These are phyloP conservation scores for Chlorospingus flavigularis DNA, from an alignment of 2,797 vertebrate species.

Conservation along the genomic window DNA sequence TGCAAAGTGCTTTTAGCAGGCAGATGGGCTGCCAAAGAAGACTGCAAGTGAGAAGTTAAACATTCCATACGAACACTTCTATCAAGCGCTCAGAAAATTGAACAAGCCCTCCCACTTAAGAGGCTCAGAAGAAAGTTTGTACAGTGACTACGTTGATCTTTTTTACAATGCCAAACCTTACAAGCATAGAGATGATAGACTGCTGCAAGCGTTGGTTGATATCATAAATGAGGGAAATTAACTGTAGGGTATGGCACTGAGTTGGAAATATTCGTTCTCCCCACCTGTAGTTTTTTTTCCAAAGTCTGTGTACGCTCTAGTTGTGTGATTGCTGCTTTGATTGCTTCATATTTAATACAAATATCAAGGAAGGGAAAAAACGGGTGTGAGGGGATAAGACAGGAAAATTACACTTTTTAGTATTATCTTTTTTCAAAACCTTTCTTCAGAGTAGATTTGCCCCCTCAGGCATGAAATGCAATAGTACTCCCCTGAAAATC, in stretches of 20 bases:
- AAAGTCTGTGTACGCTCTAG: slow-evolving; percentile 45
- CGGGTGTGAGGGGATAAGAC: not conserved
- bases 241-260: not conserved
- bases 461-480: slow-evolving; percentile 32
- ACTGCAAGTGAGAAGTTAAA: slow-evolving; percentile 44
- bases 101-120: slow-evolving; percentile 80
- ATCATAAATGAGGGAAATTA: slow-evolving; percentile 85
- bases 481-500: not conserved
- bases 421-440: slow-evolving; percentile 24
- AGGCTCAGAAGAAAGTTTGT: slow-evolving; percentile 82
- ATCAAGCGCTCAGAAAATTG: slow-evolving; percentile 87
- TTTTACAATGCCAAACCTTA: slow-evolving; percentile 91
- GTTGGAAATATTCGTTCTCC: slow-evolving; percentile 67
- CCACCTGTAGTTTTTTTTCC: slow-evolving; percentile 44
- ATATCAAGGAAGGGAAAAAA: slow-evolving; percentile 29
- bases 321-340: slow-evolving; percentile 63
- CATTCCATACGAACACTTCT: slow-evolving; percentile 83
- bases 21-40: slow-evolving; percentile 71
- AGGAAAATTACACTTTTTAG: not conserved
- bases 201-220: slow-evolving; percentile 90
- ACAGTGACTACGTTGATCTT: slow-evolving; percentile 88
- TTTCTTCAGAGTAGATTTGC: slow-evolving; percentile 36
- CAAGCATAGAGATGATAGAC: slow-evolving; percentile 90
- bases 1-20: slow-evolving; percentile 87
- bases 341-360: slow-evolving; percentile 51